phyloP scores from a whole-genome alignment of 2,113 vertebrate genomes.

The Cricetomys ansorgei region DNA sequence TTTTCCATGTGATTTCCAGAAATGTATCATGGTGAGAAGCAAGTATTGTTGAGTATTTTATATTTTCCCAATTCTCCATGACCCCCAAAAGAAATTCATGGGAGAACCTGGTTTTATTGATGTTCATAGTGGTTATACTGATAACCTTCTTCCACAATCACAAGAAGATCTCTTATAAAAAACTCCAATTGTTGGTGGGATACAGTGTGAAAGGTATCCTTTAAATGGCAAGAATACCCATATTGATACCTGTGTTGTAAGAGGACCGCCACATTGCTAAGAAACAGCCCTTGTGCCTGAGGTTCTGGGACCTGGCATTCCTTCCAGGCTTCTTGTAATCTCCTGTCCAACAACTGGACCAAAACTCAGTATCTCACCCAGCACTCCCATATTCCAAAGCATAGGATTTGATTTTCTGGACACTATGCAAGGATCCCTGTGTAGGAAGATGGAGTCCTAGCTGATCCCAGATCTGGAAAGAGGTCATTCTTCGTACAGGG shows the following conservation, averaged over 20 bases:
- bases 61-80: neutral
- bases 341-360: neutral
- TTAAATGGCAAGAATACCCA: neutral
- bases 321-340: neutral
- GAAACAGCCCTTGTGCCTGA: neutral
- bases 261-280: neutral
- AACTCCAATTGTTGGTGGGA: neutral
- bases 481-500: neutral
- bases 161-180: neutral
- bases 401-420: neutral
- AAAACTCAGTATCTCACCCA: neutral
- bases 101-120: neutral
- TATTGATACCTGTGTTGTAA: neutral
- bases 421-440: neutral
- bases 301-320: accelerated
- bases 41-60: slow-evolving; percentile 32
- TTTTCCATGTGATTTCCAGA: slow-evolving; percentile 70
- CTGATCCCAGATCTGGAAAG: neutral
- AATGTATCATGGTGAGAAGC: slow-evolving; percentile 25
- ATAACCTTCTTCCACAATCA: neutral
- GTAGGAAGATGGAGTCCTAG: neutral
- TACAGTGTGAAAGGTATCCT: neutral
- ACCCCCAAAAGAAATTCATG: neutral
- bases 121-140: neutral
- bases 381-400: neutral